Percentiles rank a stretch among this genome's conserved stretches.
Evolutionary conservation across 2,797 vertebrate genomes (phyloP).

Genomic region (Chelmon rostratus): DNA sequence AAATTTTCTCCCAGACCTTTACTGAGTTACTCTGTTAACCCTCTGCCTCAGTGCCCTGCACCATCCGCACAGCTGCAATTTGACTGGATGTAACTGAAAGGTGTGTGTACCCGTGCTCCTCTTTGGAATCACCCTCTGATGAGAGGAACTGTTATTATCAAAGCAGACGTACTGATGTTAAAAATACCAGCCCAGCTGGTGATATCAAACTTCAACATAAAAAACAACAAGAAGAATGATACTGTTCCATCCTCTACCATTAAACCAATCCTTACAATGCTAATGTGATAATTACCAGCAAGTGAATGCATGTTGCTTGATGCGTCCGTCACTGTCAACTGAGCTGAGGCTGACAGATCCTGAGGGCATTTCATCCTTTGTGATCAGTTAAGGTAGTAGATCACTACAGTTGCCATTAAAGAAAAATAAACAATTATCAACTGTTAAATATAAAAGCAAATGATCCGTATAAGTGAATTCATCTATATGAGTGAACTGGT

Average conservation of each 20-base stretch:
- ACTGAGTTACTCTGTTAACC: conserved; percentile 6
- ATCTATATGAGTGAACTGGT: neutral
- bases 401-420: conserved; percentile 9
- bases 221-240: no score
- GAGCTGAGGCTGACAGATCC: conserved; percentile 32
- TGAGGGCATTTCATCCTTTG: conserved; percentile 21
- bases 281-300: conserved; percentile 12
- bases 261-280: neutral
- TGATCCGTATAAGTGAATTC: neutral
- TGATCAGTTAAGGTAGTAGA: conserved; percentile 18
- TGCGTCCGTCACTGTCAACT: conserved; percentile 31
- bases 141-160: neutral
- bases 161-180: neutral
- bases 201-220: conserved; percentile 11
- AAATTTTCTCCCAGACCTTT: neutral
- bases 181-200: neutral
- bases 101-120: neutral
- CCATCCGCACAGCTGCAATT: conserved; percentile 1
- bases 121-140: neutral
- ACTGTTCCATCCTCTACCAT: conserved; percentile 15
- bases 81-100: neutral
- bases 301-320: conserved; percentile 6
- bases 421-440: neutral
- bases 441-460: neutral
- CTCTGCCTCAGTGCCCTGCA: neutral